phyloP scores from a whole-genome alignment of 2,113 vertebrate species.

The Oreochromis tanganicae region DNA sequence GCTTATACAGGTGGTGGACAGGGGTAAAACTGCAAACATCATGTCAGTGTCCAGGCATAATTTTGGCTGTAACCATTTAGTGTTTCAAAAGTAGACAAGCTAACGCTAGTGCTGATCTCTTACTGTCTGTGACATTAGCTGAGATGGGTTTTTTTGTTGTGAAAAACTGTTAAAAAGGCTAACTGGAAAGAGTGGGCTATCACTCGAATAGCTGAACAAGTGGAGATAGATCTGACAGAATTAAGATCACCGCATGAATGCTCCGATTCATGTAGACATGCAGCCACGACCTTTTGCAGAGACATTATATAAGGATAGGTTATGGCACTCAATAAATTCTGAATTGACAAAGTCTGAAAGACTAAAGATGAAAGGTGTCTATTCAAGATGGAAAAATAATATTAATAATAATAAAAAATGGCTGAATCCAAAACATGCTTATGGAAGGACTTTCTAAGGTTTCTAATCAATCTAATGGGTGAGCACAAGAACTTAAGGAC shows the following conservation, averaged over 20 bases:
- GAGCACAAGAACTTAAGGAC: not conserved
- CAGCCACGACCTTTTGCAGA: not conserved
- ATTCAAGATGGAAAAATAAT: not conserved
- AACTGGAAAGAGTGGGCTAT: not conserved
- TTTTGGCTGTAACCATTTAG: not conserved
- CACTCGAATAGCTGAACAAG: no score
- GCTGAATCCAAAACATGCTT: not conserved
- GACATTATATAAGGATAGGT: not conserved
- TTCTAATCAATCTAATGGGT: not conserved
- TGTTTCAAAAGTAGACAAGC: not conserved
- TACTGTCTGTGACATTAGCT: not conserved
- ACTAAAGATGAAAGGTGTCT: not conserved
- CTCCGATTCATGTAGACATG: not conserved
- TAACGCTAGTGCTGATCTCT: not conserved
- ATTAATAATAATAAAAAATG: not conserved
- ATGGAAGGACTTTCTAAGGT: not conserved
- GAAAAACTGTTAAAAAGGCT: not conserved
- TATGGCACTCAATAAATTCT: not conserved
- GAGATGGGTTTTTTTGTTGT: not conserved
- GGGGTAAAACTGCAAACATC: not conserved
- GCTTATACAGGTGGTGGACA: rapidly evolving
- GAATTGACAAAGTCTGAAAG: not conserved
- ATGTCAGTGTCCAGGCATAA: not conserved
- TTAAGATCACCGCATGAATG: rapidly evolving
- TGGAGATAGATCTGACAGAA: not conserved